Evolutionary conservation across 1,140 invertebrate genomes (phyloP).

Genomic region (Pissodes strobi): DNA sequence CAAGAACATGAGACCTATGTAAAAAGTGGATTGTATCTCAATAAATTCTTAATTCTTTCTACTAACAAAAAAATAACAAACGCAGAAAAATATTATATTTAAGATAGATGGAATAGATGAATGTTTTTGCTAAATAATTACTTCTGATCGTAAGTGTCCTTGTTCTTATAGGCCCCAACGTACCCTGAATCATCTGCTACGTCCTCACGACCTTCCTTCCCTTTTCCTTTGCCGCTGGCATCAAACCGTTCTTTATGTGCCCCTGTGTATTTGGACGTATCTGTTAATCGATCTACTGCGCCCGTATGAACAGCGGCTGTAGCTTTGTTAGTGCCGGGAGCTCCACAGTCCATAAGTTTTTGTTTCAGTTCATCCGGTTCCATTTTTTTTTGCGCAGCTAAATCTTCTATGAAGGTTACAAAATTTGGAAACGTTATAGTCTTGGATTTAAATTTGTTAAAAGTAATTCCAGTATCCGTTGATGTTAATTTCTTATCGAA

Average conservation of each 20-base stretch:
- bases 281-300: slow-evolving; percentile 85
- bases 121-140: too few relatives aligned
- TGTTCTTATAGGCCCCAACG: slow-evolving; percentile 77
- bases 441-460: slow-evolving; percentile 65
- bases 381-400: slow-evolving; percentile 63
- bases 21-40: too few relatives aligned
- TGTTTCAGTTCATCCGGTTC: slow-evolving; percentile 58
- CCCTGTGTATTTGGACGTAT: slow-evolving; percentile 87
- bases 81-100: too few relatives aligned
- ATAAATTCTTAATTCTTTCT: too few relatives aligned
- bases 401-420: slow-evolving; percentile 59
- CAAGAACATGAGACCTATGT: too few relatives aligned
- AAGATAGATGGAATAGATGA: too few relatives aligned
- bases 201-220: slow-evolving; percentile 83
- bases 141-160: slow-evolving; percentile 40
- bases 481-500: slow-evolving; percentile 70
- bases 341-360: slow-evolving; percentile 61
- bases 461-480: slow-evolving; percentile 70
- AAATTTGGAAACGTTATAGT: slow-evolving; percentile 39
- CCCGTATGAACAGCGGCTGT: slow-evolving; percentile 61
- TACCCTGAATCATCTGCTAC: slow-evolving; percentile 80
- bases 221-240: slow-evolving; percentile 83
- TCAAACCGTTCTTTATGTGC: slow-evolving; percentile 89
- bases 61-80: too few relatives aligned
- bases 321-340: slow-evolving; percentile 54